phyloP scores from a whole-genome alignment of 2,888 invertebrate species.

The Nomada goodeniana region DNA sequence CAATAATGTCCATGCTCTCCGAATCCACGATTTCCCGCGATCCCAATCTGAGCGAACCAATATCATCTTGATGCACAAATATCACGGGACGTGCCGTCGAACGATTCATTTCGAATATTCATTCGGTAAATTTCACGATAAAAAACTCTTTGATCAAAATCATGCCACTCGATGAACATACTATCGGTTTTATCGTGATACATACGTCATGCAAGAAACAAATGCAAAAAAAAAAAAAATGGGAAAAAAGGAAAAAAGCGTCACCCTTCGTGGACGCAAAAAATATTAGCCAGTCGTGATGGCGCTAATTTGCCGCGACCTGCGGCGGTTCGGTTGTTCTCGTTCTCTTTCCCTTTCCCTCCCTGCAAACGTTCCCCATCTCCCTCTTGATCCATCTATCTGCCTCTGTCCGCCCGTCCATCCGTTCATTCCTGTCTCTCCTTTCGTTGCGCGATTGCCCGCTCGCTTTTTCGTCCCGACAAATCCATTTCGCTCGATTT shows the following conservation, averaged over 20 bases:
- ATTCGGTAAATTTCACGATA: slow-evolving; percentile 49
- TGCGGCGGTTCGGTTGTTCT: slow-evolving; percentile 61
- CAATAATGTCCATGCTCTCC: too few relatives aligned
- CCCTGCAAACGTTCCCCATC: slow-evolving; percentile 31
- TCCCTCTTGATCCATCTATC: slow-evolving; percentile 45
- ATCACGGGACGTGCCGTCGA: background rate
- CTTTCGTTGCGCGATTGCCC: slow-evolving; percentile 33
- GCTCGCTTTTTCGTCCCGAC: slow-evolving; percentile 67
- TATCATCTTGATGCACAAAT: background rate
- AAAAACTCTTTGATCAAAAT: slow-evolving; percentile 62
- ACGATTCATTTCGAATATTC: slow-evolving; percentile 43
- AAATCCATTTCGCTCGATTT: slow-evolving; percentile 81
- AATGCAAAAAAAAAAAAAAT: slow-evolving; percentile 52
- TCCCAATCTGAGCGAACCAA: background rate
- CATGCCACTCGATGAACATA: slow-evolving; percentile 53
- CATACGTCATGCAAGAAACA: slow-evolving; percentile 60
- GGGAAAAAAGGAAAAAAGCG: slow-evolving; percentile 55
- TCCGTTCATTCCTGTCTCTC: slow-evolving; percentile 38
- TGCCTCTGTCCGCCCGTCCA: slow-evolving; percentile 28
- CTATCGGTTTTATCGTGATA: slow-evolving; percentile 55
- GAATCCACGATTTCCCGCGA: background rate
- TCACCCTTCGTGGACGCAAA: slow-evolving; percentile 58
- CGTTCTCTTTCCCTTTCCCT: slow-evolving; percentile 39
- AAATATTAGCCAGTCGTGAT: slow-evolving; percentile 74
- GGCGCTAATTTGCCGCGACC: slow-evolving; percentile 76